Conservation (phyloP, 23 tunicate species). For the Oikopleura albicans region DNA sequence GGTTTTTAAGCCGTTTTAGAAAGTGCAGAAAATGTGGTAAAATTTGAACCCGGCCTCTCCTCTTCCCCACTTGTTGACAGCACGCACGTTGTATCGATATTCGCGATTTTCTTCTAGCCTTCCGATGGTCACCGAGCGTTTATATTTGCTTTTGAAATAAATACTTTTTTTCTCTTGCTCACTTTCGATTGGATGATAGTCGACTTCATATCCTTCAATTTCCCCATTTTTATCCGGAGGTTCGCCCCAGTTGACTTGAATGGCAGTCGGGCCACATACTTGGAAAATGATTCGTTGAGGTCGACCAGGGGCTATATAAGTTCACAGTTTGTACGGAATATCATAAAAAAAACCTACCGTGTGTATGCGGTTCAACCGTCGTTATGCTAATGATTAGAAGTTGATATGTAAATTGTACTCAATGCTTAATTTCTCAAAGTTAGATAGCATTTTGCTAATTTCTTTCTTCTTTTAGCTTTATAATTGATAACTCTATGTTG, state of each 20-base stretch:
- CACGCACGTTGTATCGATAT: not conserved
- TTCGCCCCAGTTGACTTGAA: constrained; percentile 9
- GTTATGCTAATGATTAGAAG: no score
- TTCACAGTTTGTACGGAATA: no score
- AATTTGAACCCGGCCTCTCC: no score
- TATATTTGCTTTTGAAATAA: not conserved
- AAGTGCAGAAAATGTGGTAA: no score
- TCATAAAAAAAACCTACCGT: no score
- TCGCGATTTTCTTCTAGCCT: not conserved
- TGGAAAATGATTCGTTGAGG: not conserved
- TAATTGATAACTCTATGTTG: no score
- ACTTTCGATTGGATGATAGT: not conserved
- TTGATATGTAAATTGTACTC: no score
- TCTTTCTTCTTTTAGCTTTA: no score
- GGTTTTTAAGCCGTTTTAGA: no score
- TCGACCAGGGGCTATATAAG: not conserved
- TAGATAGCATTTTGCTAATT: no score
- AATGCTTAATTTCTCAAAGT: no score
- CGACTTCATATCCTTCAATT: not conserved
- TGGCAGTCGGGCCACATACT: not conserved
- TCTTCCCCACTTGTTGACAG: not conserved
- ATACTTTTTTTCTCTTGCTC: not conserved
- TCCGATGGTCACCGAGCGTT: not conserved
- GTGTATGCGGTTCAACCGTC: no score
- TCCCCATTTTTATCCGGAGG: not conserved